phyloP scores from a whole-genome alignment of 2,113 vertebrate genomes.

The Puma concolor region DNA sequence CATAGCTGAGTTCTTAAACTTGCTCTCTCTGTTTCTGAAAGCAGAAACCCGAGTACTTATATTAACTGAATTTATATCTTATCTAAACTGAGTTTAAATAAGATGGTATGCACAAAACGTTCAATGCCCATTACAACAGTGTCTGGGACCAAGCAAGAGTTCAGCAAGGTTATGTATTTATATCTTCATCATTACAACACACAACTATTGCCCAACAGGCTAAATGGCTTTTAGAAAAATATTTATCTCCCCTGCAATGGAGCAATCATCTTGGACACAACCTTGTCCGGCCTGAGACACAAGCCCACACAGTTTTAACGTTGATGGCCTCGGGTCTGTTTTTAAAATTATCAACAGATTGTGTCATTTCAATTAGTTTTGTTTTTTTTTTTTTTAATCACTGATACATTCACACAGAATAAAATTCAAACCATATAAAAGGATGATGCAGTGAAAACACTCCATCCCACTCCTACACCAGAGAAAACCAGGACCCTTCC shows the following conservation, averaged over 20 bases:
- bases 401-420: not conserved
- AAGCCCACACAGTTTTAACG: not conserved
- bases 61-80: not conserved
- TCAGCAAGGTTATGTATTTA: not conserved
- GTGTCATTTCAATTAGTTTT: not conserved
- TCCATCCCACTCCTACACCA: not conserved
- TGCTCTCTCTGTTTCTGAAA: not conserved
- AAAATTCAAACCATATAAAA: not conserved
- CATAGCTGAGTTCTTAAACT: not conserved
- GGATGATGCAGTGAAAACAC: no score
- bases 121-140: not conserved
- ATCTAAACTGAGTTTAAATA: not conserved
- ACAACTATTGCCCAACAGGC: not conserved
- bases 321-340: not conserved
- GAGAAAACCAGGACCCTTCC: not conserved
- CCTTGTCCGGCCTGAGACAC: not conserved
- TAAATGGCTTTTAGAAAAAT: not conserved
- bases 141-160: not conserved
- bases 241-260: not conserved
- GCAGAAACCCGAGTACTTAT: not conserved
- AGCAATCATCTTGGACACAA: not conserved
- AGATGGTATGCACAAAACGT: not conserved
- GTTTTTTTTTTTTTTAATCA: not conserved
- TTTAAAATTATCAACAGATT: not conserved
- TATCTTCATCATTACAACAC: not conserved